These are phyloP conservation scores for Papilio dardanus DNA, from an alignment of 1,140 invertebrate genomes.

Conservation along the genomic window DNA sequence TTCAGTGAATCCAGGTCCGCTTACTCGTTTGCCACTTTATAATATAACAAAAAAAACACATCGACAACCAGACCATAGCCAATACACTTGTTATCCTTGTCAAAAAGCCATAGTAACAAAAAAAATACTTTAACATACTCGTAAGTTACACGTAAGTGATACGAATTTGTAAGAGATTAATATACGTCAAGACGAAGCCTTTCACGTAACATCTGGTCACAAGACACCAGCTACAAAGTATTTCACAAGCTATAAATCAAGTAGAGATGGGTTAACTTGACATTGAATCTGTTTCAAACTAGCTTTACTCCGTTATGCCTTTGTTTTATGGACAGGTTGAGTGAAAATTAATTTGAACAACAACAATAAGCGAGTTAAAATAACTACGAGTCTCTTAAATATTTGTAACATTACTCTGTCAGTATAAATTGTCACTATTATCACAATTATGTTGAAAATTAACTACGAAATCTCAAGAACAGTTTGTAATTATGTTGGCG, in stretches of 20 bases:
- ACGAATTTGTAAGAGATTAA: conserved; percentile 1
- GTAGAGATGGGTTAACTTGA: conserved; percentile 20
- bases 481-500: too few relatives aligned
- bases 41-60: too few relatives aligned
- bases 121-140: background rate
- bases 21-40: too few relatives aligned
- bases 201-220: conserved; percentile 13
- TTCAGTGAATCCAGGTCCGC: too few relatives aligned
- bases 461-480: too few relatives aligned
- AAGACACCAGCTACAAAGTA: conserved; percentile 13
- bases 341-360: conserved; percentile 9
- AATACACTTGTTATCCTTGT: too few relatives aligned
- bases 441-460: too few relatives aligned
- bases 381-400: too few relatives aligned
- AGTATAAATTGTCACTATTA: too few relatives aligned
- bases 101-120: background rate
- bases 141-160: background rate
- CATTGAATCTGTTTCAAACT: conserved; percentile 21
- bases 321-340: background rate
- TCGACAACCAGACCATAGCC: too few relatives aligned
- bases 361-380: too few relatives aligned
- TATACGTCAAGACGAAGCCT: background rate
- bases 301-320: background rate
- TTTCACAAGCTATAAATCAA: conserved; percentile 23
- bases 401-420: too few relatives aligned